Base-by-base conservation (phyloP, 2,888 invertebrate species). In the Nesidiocoris tenuis region DNA sequence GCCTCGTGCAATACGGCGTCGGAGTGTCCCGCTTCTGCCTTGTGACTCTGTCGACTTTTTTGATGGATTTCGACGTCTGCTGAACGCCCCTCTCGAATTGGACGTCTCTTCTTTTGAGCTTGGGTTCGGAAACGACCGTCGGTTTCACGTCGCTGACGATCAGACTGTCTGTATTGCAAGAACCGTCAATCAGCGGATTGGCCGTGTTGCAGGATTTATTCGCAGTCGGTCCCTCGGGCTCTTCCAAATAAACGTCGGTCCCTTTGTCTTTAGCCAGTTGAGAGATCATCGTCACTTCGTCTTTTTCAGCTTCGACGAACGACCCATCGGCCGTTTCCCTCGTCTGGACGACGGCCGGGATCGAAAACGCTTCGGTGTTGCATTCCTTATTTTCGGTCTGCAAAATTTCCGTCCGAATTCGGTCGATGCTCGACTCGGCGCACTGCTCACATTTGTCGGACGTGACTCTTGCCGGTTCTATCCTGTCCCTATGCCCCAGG, bases 341-440 rank as follows among this genome's bases (percentile, higher is more conserved):
- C 7, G 77, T 77, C 61, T 77, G 77, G 16, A 75, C 77, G n/a
- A 56, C 56, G 17, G 68, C 72, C 12, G 77, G 25, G 5, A 77
- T 68, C 5, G 72, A 72, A 22, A 74, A 74, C 55, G 57, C 65
- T 1, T 66, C 74, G 1, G 74, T 74, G 19, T 74, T 74, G 68
- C 75, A 68, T 17, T 64, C 54, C 55, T 70, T 67, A 25, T 70
- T 22, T 19, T 75, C 75, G 16, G 68, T 75, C 59, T 61, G 61
- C 18, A 75, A n/a, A 25, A 75, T 75, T 68, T 68, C 68, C 22
- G 75, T 61, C 17, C 25, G 67, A 16, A 64, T 23, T 3, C 54
- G 22, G n/a, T 57, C 59, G 3, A 65, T 65, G 17, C 59, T 59
- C 12, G 59, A 25, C 16, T 67, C 61, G n/a, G 57, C 67, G 19